Conservation (phyloP, 1,140 invertebrate species). For the Heliconius nattereri region DNA sequence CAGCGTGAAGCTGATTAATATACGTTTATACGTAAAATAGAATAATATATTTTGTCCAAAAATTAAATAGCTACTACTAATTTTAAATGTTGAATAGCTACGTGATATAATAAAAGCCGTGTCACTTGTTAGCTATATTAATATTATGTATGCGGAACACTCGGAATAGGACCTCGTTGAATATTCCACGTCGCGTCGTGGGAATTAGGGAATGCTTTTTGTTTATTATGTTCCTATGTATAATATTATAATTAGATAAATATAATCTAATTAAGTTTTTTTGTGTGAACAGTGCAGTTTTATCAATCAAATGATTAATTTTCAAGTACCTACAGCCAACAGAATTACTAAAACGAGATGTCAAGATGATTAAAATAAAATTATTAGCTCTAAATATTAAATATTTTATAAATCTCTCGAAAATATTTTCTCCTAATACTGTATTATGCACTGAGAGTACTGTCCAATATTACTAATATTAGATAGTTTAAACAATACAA, state of each 20-base stretch:
- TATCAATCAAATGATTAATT: neutral
- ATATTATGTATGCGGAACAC: constrained; percentile 3
- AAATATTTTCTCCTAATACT: too few species aligned
- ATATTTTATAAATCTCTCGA: too few species aligned
- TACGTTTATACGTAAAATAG: too few species aligned
- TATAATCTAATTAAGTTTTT: neutral
- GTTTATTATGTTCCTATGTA: constrained; percentile 8
- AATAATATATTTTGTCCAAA: neutral
- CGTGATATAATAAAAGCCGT: constrained; percentile 10
- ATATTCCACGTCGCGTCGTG: neutral
- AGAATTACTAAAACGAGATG: too few species aligned
- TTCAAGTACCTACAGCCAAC: too few species aligned
- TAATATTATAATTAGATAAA: neutral
- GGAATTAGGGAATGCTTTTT: constrained; percentile 2
- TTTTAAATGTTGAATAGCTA: neutral
- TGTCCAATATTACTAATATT: too few species aligned
- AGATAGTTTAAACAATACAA: too few species aligned
- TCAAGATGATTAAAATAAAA: too few species aligned
- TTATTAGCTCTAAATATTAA: too few species aligned
- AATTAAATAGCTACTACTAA: neutral
- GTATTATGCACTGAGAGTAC: too few species aligned
- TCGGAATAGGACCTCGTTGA: neutral
- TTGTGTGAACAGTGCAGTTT: neutral
- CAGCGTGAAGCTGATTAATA: too few species aligned
- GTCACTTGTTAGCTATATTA: constrained; percentile 7